Conservation (phyloP, 2,113 vertebrate species). For the Mustelus asterias region DNA sequence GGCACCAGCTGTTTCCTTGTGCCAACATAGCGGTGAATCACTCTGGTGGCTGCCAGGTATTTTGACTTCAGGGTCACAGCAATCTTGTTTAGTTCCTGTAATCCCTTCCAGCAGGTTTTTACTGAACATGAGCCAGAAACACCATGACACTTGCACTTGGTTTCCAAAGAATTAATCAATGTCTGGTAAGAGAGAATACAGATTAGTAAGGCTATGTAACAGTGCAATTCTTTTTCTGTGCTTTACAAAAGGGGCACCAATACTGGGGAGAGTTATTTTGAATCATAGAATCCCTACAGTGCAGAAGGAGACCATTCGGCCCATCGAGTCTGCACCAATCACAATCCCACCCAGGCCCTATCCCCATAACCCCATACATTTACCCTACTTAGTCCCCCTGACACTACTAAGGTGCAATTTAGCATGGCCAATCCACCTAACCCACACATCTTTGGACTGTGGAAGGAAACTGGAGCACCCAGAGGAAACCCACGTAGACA, state of each 20-base stretch:
- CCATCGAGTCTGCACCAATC: too few relatives aligned
- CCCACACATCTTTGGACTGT: too few relatives aligned
- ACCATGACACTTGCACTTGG: conserved; percentile 65
- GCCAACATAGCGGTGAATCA: conserved; percentile 55
- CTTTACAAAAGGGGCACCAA: too few relatives aligned
- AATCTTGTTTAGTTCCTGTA: conserved; percentile 52
- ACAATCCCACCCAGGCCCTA: too few relatives aligned
- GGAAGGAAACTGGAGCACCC: too few relatives aligned
- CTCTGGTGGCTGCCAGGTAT: conserved; percentile 61
- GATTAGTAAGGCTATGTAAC: neutral
- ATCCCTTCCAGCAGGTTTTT: conserved; percentile 68
- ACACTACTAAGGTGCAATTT: too few relatives aligned
- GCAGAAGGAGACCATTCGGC: too few relatives aligned
- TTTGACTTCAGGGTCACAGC: conserved; percentile 61
- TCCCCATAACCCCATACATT: too few relatives aligned
- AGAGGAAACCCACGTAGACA: too few relatives aligned
- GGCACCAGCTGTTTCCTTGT: conserved; percentile 56
- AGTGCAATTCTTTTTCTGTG: neutral
- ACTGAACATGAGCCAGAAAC: conserved; percentile 68
- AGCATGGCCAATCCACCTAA: too few relatives aligned
- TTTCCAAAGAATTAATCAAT: conserved; percentile 58
- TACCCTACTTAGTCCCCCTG: too few relatives aligned
- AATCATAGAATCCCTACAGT: too few relatives aligned
- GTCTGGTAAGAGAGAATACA: conserved; percentile 45
- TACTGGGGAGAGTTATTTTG: neutral